Evolutionary conservation across 2,113 vertebrate genomes (phyloP).

Genomic region (Channa argus): DNA sequence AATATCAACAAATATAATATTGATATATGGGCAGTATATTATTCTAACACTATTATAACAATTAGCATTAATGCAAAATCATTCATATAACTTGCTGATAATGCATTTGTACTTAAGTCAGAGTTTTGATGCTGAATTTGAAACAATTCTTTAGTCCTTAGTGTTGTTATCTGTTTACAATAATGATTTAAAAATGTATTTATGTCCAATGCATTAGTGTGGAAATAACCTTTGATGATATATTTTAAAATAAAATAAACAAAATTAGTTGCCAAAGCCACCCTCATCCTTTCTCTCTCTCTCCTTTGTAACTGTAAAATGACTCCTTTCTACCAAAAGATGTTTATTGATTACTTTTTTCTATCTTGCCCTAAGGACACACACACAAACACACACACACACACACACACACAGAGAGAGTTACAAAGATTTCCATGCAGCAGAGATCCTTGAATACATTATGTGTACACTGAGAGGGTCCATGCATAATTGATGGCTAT

Average conservation of each 20-base stretch:
- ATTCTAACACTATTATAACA: too few relatives aligned
- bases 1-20: too few relatives aligned
- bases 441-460: slow-evolving; percentile 68
- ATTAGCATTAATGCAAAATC: too few relatives aligned
- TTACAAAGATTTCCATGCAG: slow-evolving; percentile 47
- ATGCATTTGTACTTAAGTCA: not conserved
- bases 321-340: slow-evolving; percentile 22
- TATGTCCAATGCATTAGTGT: not conserved
- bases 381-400: slow-evolving; percentile 21
- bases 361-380: slow-evolving; percentile 39
- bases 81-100: too few relatives aligned
- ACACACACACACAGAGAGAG: slow-evolving; percentile 65
- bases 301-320: slow-evolving; percentile 25
- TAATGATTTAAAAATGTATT: not conserved
- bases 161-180: not conserved
- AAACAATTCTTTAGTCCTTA: too few relatives aligned
- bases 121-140: not conserved
- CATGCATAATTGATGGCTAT: slow-evolving; percentile 79
- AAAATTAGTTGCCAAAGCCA: not conserved
- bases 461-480: slow-evolving; percentile 50
- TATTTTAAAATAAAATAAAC: too few relatives aligned
- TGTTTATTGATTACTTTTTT: slow-evolving; percentile 67
- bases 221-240: not conserved
- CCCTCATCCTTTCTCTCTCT: not conserved
- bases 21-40: too few relatives aligned